A percentile compares a stretch with the other conserved stretches of the same genome.
phyloP scores from a whole-genome alignment of 2,797 vertebrate species.

The Petrocephalus sullivani region DNA sequence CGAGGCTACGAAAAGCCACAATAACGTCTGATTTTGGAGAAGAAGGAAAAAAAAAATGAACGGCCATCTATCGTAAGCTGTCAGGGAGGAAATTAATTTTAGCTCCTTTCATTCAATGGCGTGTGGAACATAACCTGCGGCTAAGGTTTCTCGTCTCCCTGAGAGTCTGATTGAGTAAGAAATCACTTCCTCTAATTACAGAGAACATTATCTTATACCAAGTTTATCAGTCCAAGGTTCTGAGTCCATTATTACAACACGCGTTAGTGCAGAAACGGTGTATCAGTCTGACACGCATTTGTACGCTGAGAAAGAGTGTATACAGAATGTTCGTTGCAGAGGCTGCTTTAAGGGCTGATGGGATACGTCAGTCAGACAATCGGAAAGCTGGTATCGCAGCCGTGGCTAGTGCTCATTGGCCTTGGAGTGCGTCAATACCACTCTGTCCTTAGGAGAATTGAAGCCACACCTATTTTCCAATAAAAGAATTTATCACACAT shows the following conservation, averaged over 20 bases:
- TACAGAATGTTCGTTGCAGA: not conserved
- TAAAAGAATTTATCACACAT: not conserved
- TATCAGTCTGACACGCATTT: not conserved
- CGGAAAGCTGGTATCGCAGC: not conserved
- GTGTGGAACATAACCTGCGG: conserved; percentile 54
- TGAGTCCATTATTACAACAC: not conserved
- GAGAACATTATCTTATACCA: conserved; percentile 33
- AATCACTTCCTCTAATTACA: conserved; percentile 56
- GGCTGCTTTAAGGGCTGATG: not conserved
- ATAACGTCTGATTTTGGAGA: conserved; percentile 1
- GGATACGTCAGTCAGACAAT: not conserved
- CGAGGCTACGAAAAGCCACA: not conserved
- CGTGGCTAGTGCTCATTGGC: not conserved
- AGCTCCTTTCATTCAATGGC: conserved; percentile 61
- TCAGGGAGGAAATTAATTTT: conserved; percentile 58
- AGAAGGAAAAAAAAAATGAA: not conserved
- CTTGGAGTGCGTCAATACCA: not conserved
- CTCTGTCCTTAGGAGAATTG: not conserved
- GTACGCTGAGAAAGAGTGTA: not conserved
- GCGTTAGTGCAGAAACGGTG: not conserved
- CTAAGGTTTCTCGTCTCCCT: conserved; percentile 52
- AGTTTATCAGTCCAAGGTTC: conserved; percentile 19
- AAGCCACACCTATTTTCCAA: not conserved
- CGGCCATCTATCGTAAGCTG: conserved; percentile 51
- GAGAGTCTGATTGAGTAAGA: conserved; percentile 40